These are phyloP conservation scores for Erpetoichthys calabaricus DNA, from an alignment of 2,797 vertebrate genomes.

Conservation along the genomic window DNA sequence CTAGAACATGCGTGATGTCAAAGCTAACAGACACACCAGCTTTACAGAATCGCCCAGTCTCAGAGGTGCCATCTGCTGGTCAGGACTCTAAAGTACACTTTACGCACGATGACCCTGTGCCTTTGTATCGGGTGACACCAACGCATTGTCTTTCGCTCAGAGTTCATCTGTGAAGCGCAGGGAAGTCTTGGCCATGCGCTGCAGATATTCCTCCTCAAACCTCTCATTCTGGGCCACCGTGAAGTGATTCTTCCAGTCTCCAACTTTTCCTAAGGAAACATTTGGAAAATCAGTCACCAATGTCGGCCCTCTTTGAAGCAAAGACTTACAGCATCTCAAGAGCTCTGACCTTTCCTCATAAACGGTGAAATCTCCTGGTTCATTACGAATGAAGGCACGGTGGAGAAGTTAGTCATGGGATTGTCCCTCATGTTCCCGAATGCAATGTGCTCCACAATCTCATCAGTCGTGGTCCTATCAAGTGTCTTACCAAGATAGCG, in stretches of 20 bases:
- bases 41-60: too few species aligned
- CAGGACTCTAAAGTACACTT: too few species aligned
- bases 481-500: constrained; percentile 1
- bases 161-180: constrained; percentile 34
- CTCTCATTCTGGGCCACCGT: constrained; percentile 43
- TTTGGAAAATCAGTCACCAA: background rate
- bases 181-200: constrained; percentile 37
- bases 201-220: constrained; percentile 42
- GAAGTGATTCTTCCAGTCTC: constrained; percentile 53
- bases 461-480: background rate
- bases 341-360: constrained; percentile 7
- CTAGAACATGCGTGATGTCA: too few species aligned
- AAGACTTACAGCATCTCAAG: too few species aligned
- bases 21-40: too few species aligned
- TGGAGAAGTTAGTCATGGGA: constrained; percentile 8
- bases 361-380: constrained; percentile 6
- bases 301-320: too few species aligned
- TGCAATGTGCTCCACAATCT: background rate
- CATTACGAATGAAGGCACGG: background rate
- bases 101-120: too few species aligned
- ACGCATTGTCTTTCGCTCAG: constrained; percentile 16
- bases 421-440: constrained; percentile 1
- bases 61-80: too few species aligned
- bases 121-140: too few species aligned
- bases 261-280: constrained; percentile 29